Base-by-base conservation (phyloP, 2,113 vertebrate species). In the Barnardius zonarius region DNA sequence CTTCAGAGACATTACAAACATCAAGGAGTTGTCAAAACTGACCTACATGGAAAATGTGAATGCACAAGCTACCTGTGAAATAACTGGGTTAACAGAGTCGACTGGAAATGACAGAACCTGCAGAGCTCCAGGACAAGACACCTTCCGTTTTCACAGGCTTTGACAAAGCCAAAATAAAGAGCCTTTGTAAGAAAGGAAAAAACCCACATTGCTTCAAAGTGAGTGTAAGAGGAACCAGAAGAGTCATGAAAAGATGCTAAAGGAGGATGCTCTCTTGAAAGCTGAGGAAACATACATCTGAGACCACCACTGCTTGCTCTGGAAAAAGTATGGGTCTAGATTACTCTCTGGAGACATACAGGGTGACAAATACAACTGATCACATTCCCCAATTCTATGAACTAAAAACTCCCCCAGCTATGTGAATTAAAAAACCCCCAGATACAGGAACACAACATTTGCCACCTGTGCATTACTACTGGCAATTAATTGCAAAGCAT, bases 21-120 rank as follows among this genome's bases (percentile, higher is more conserved):
- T 73, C 25, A 76, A 35, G 70, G 59, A 79, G 46, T 70, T 93
- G 72, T 80, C 72, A 95, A 59, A 93, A 92, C 37, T 92, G 88
- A 95, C 76, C 64, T 93, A 88, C 17, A 68, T 72, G 30, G 72
- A 74, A 74, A 95, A 91, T 19, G 12, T 55, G 55, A 88, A 74
- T 17, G 55, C 64, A 92, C 46, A 75, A 80, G 27, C 73, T 90
- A 14, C 23, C 33, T 15, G 7, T n/a, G 83, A 90, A 94, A 9
- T 67, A 92, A 86, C 48, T 91, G 49, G 76, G 76, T 81, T 95
- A 79, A 88, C 22, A 35, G 68, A 93, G 68, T 90, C 82, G 88
- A n/a, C 20, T 83, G 68, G 61, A 96, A 95, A 27, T 35, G 46
- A 90, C 52, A 92, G 59, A 83, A 81, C 27, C 51, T 67, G 52